Evolutionary conservation across 2,797 vertebrate genomes (phyloP).

Genomic region (Rhinatrema bivittatum): DNA sequence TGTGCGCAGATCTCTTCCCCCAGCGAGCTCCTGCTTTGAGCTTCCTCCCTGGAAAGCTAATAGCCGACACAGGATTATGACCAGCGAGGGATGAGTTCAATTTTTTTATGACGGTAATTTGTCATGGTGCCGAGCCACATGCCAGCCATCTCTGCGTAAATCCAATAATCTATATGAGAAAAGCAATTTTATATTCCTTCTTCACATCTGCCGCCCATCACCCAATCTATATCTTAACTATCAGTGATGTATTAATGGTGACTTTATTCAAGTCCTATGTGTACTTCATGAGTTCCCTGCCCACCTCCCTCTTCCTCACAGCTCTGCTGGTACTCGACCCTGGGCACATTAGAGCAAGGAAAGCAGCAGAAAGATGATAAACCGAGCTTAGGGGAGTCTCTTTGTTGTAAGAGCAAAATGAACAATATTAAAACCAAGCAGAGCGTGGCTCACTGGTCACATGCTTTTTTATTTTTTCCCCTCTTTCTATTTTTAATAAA

Average conservation of each 20-base stretch:
- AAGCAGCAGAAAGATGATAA: slow-evolving; percentile 23
- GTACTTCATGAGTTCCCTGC: slow-evolving; percentile 25
- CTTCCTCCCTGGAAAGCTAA: slow-evolving; percentile 51
- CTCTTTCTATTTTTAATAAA: no score
- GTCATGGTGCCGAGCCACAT: slow-evolving; percentile 61
- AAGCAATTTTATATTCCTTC: slow-evolving; percentile 65
- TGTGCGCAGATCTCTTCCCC: no score
- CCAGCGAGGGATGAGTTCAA: slow-evolving; percentile 46
- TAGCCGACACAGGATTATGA: slow-evolving; percentile 48
- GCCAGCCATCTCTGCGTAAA: slow-evolving; percentile 64
- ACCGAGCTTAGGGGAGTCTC: background rate
- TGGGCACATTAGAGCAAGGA: slow-evolving; percentile 29
- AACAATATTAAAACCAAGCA: no score
- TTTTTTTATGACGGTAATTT: slow-evolving; percentile 61
- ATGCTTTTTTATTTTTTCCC: no score
- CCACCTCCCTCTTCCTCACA: slow-evolving; percentile 28
- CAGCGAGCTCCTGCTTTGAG: slow-evolving; percentile 33
- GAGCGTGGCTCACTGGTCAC: no score
- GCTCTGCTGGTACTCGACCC: no score
- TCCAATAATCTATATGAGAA: slow-evolving; percentile 72
- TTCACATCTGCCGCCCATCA: slow-evolving; percentile 65
- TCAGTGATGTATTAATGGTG: slow-evolving; percentile 61
- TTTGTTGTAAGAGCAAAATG: slow-evolving; percentile 27
- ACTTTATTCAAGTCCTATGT: slow-evolving; percentile 52
- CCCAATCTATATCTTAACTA: slow-evolving; percentile 68